phyloP scores from a whole-genome alignment of 2,113 vertebrate species.

The Pollimyrus isidori region DNA sequence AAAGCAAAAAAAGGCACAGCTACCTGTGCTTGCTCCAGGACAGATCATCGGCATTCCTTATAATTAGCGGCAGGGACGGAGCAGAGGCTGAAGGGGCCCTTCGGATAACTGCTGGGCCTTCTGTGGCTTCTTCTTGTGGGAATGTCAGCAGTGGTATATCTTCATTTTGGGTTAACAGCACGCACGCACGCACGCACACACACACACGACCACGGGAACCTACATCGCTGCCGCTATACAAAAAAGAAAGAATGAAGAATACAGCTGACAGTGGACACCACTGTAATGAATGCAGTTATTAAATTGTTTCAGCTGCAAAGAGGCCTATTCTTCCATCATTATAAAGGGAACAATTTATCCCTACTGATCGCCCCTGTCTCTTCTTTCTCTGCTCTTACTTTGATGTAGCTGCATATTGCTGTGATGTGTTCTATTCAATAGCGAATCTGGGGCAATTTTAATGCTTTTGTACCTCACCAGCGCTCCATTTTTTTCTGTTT shows the following conservation, averaged over 20 bases:
- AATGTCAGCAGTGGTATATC: slow-evolving; percentile 89
- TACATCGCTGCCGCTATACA: slow-evolving; percentile 67
- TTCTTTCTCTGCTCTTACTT: slow-evolving; percentile 94
- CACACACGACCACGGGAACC: slow-evolving; percentile 70
- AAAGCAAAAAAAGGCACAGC: slow-evolving; percentile 33
- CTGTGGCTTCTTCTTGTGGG: slow-evolving; percentile 92
- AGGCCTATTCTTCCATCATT: slow-evolving; percentile 96
- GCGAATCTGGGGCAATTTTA: slow-evolving; percentile 99
- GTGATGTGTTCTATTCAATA: slow-evolving; percentile 99
- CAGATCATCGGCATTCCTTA: slow-evolving; percentile 79
- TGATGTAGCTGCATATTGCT: slow-evolving; percentile 99
- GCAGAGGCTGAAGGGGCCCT: slow-evolving; percentile 78
- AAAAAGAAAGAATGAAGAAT: slow-evolving; percentile 36
- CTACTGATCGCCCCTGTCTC: slow-evolving; percentile 95
- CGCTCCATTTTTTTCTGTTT: slow-evolving; percentile 99
- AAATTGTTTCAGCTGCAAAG: slow-evolving; percentile 99
- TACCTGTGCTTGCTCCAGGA: slow-evolving; percentile 55
- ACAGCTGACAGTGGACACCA: slow-evolving; percentile 78
- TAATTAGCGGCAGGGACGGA: slow-evolving; percentile 87
- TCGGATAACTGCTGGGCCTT: slow-evolving; percentile 83
- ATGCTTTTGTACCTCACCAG: slow-evolving; percentile 99
- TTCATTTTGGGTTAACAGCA: slow-evolving; percentile 79
- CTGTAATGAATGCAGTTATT: slow-evolving; percentile 99
- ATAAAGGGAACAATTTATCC: slow-evolving; percentile 99
- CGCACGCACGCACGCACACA: not conserved